These are phyloP conservation scores for Neoniphon sammara DNA, from an alignment of 2,797 vertebrate species.

Conservation along the genomic window DNA sequence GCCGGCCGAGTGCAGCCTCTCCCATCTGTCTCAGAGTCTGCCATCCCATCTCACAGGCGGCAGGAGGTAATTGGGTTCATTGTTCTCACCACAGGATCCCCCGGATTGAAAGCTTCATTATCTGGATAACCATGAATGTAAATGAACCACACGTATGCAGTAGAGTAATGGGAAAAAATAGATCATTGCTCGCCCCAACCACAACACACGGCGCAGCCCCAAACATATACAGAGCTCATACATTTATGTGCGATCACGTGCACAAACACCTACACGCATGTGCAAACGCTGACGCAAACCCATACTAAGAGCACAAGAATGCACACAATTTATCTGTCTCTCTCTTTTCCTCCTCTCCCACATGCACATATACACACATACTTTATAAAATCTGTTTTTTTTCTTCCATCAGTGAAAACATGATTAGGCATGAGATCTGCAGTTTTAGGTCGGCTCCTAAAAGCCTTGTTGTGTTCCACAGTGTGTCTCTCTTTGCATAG, in stretches of 20 bases:
- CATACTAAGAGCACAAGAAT: constrained; percentile 8
- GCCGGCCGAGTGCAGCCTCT: constrained; percentile 84
- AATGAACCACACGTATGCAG: constrained; percentile 86
- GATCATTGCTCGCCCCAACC: constrained; percentile 81
- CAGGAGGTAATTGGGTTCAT: constrained; percentile 91
- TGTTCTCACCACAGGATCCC: constrained; percentile 89
- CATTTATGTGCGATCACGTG: constrained; percentile 36
- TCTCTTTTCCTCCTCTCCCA: neutral
- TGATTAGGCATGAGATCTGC: constrained; percentile 26
- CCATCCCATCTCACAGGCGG: constrained; percentile 88
- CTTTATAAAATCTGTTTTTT: neutral
- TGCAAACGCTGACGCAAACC: constrained; percentile 1
- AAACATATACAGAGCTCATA: constrained; percentile 53
- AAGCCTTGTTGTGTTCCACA: constrained; percentile 47
- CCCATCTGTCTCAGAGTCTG: constrained; percentile 89
- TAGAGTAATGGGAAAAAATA: constrained; percentile 85
- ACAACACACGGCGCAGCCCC: constrained; percentile 65
- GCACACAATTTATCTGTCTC: neutral
- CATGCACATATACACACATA: constrained; percentile 8
- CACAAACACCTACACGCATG: constrained; percentile 48
- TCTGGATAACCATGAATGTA: constrained; percentile 91
- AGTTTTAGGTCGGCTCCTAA: constrained; percentile 27
- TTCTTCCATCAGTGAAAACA: constrained; percentile 8
- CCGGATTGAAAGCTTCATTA: constrained; percentile 90
- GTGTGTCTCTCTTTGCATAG: constrained; percentile 19